These are phyloP conservation scores for Burhinus oedicnemus DNA, from an alignment of 2,113 vertebrate genomes.

Conservation along the genomic window DNA sequence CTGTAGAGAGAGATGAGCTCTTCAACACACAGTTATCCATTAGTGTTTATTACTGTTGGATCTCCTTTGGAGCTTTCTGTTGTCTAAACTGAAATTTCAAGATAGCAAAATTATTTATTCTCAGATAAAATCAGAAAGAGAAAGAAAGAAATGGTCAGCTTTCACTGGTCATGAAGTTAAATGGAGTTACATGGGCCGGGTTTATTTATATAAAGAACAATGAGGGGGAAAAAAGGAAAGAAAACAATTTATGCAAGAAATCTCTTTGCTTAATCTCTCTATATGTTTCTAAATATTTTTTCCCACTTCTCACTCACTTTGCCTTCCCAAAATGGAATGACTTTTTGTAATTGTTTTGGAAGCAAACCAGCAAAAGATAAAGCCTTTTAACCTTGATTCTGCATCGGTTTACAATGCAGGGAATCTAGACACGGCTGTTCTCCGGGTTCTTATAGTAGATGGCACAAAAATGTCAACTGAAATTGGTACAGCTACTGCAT, in stretches of 20 bases:
- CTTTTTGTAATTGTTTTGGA: neutral
- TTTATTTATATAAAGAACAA: neutral
- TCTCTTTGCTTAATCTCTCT: neutral
- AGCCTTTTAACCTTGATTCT: neutral
- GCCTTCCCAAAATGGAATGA: neutral
- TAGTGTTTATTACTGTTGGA: neutral
- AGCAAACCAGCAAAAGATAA: neutral
- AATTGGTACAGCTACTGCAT: neutral
- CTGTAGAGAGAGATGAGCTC: neutral
- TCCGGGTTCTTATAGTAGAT: neutral
- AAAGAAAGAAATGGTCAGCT: neutral
- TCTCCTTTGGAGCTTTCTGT: neutral
- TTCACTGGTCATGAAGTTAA: neutral
- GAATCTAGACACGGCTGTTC: neutral
- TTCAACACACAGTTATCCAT: neutral
- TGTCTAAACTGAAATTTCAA: neutral
- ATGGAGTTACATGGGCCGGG: neutral
- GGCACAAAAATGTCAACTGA: neutral
- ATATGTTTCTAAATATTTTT: neutral
- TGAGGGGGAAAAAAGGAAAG: neutral
- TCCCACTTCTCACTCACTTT: neutral
- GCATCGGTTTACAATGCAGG: neutral
- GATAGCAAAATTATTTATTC: neutral
- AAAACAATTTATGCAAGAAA: neutral
- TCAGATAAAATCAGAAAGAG: neutral